A percentile compares a stretch with the other conserved stretches of the same genome.
These are phyloP conservation scores for Solenopsis fugax DNA, from an alignment of 1,140 invertebrate genomes.

Conservation along the genomic window DNA sequence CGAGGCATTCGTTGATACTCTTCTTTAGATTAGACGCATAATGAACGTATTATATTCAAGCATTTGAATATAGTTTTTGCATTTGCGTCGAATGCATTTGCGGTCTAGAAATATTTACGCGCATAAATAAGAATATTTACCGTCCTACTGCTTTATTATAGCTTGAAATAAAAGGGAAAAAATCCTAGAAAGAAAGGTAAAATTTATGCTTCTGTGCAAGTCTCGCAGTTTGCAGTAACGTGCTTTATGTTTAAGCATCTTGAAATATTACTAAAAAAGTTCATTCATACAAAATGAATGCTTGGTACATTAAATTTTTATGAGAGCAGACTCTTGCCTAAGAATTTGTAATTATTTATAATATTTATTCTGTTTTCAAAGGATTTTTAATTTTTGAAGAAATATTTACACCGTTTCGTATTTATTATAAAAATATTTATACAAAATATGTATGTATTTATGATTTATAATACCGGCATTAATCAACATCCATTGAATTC, in stretches of 20 bases:
- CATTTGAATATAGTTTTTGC: slow-evolving; percentile 36
- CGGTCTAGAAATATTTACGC: slow-evolving; percentile 36
- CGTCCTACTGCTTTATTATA: slow-evolving; percentile 25
- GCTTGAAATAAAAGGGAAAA: neutral
- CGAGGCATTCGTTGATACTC: slow-evolving; percentile 31
- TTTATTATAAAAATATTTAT: neutral
- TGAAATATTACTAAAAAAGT: slow-evolving; percentile 49
- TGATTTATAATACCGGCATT: neutral
- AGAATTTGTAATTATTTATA: slow-evolving; percentile 28
- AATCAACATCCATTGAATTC: neutral
- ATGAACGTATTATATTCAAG: neutral
- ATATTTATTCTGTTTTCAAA: neutral
- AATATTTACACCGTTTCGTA: neutral
- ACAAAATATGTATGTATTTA: neutral
- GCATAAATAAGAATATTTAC: slow-evolving; percentile 48
- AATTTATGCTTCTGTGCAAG: slow-evolving; percentile 39
- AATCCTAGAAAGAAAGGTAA: slow-evolving; percentile 32
- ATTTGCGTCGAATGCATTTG: slow-evolving; percentile 25
- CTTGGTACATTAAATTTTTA: slow-evolving; percentile 15
- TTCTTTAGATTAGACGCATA: slow-evolving; percentile 32
- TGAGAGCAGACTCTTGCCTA: neutral
- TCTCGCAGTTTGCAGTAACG: slow-evolving; percentile 12
- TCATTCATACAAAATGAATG: slow-evolving; percentile 32
- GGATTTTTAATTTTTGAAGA: neutral
- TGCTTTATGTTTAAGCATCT: slow-evolving; percentile 33